A percentile compares a stretch with the other conserved stretches of the same genome.
These are phyloP conservation scores for Octodon degus DNA, from an alignment of 2,113 vertebrate genomes.

Conservation along the genomic window DNA sequence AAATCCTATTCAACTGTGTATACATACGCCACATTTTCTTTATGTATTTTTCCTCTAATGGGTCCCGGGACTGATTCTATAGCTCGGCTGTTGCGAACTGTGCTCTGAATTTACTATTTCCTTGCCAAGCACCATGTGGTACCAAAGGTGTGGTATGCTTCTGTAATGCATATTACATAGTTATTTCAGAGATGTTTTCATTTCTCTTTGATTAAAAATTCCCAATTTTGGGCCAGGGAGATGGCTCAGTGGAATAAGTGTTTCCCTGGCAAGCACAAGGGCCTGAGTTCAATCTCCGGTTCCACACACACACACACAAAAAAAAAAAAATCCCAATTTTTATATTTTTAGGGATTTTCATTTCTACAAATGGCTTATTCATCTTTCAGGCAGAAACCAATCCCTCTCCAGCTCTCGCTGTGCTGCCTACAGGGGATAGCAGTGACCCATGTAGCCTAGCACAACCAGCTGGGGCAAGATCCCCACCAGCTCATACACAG, in stretches of 20 bases:
- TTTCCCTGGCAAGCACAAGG: no score
- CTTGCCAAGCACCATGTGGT: not conserved
- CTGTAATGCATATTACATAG: not conserved
- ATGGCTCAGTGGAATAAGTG: no score
- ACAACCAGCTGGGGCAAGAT: not conserved
- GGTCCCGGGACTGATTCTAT: not conserved
- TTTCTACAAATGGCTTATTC: constrained; percentile 40
- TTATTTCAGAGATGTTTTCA: constrained; percentile 59
- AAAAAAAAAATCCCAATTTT: not conserved
- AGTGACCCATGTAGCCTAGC: not conserved
- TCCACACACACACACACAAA: no score
- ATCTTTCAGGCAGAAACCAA: not conserved
- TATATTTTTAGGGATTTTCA: constrained; percentile 42
- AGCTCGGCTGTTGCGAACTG: not conserved
- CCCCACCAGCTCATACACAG: not conserved
- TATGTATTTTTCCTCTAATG: no score
- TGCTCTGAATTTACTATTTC: constrained; percentile 46
- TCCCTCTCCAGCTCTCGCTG: no score
- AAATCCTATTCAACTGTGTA: not conserved
- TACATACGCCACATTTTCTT: no score
- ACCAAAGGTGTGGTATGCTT: not conserved
- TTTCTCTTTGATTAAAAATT: constrained; percentile 52
- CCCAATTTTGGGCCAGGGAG: no score
- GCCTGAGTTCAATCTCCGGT: no score
- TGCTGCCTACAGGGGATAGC: not conserved